phyloP scores from a whole-genome alignment of 2,113 vertebrate genomes.

The Rattus norvegicus region DNA sequence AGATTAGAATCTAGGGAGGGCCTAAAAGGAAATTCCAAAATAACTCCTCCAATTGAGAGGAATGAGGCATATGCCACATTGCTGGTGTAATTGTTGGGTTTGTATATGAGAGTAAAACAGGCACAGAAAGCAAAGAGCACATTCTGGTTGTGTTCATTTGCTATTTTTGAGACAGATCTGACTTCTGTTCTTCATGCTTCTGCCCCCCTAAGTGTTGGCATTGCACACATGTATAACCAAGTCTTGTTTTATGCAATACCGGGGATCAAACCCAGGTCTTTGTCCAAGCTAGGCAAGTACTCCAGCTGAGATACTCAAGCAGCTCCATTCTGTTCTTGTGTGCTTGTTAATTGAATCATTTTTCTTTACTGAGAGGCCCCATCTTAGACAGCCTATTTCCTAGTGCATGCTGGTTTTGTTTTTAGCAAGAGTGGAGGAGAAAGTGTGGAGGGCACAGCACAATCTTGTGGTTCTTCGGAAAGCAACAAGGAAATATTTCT shows the following conservation, averaged over 20 bases:
- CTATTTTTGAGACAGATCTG: not conserved
- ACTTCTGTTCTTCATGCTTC: not conserved
- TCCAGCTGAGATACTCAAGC: not conserved
- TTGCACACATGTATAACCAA: not conserved
- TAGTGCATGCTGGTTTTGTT: not conserved
- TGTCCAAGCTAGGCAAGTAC: not conserved
- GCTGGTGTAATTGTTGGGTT: not conserved
- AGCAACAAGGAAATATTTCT: not conserved
- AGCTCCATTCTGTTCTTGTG: not conserved
- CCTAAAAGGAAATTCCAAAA: not conserved
- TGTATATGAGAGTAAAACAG: not conserved
- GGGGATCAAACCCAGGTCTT: not conserved
- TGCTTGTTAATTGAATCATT: not conserved
- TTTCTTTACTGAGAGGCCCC: not conserved
- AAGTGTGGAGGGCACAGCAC: not conserved
- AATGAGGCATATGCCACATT: not conserved
- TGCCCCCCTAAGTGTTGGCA: not conserved
- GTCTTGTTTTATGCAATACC: not conserved
- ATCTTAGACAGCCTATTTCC: not conserved
- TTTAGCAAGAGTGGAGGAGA: not conserved
- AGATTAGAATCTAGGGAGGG: not conserved
- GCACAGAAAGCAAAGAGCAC: not conserved
- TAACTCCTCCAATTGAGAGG: constrained; percentile 30
- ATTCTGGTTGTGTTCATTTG: not conserved
- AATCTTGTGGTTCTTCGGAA: not conserved